Evolutionary conservation across 2,113 vertebrate species (phyloP), one percentile per base, ranked within the genome.

Genomic region (Ophthalmolycus amberensis): DNA sequence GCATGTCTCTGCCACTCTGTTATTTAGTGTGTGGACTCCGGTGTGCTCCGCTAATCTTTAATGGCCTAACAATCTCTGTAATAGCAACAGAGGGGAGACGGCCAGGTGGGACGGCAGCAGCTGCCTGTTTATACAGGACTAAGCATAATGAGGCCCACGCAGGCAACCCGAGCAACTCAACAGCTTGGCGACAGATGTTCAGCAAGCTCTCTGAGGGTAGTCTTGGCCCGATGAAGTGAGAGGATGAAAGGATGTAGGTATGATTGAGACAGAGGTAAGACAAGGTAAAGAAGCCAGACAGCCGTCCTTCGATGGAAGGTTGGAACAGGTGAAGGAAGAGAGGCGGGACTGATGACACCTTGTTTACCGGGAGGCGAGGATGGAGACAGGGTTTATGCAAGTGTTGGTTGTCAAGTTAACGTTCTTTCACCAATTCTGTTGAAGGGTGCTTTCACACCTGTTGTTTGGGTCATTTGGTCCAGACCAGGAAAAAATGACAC

Each of bases 111-210:
- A 62, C 81, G 69, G 91, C 82, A 93, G 78, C 88, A 87, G 91
- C 90, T 92, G 87, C 75, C 86, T 93, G 68, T 93, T 94, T 93
- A 93, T 93, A 89, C 95, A 95, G 94, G 94, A 87, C 80, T 93
- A 90, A 83, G 92, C 84, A 91, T 91, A 95, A 87, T 87, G 77
- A 89, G 82, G 79, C 71, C 70, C 74, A 69, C 5, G 62, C 75
- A 82, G 73, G 65, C 71, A 60, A 44, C 71, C 86, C 46, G 16
- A 14, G 88, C 95, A 93, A 91, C 48, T 52, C 60, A 82, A 89
- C 93, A 95, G 92, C 93, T 94, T 94, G 91, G 95, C 82, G 94
- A 90, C 90, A 94, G 92, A 95, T 58, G 44, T 94, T 93, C 92
- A 94, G 94, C 90, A 86, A 34, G 84, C 75, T 92, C 83, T 91